Base-by-base conservation (phyloP, 2,888 invertebrate species). In the Cactoblastis cactorum region DNA sequence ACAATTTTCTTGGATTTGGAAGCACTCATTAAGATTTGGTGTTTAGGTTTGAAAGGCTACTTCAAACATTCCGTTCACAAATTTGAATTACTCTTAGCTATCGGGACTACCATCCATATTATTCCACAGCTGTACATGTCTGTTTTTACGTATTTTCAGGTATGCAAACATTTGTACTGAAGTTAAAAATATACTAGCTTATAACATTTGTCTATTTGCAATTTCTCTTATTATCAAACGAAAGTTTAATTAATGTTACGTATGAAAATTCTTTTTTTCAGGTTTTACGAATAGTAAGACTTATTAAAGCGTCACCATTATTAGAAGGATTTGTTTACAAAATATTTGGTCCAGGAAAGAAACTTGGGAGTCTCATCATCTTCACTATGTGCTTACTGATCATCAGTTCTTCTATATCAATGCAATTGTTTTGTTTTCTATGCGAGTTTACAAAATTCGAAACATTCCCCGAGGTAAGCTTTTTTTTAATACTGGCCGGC, bases 341-440 rank as follows among this genome's bases (percentile, higher is more conserved):
- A 79, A 97, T 97, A 65, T 97, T 97, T 71, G 95, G 96, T 1
- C 95, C 96, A 41, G 98, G 98, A 3, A 99, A 98, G 81, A 99
- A 99, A 80, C 91, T 99, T n/a, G 99, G 99, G 32, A 98, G 98
- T 63, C 92, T 99, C n/a, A 98, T 99, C 49, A 96, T 99, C 69
- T 99, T 99, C 82, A 99, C 99, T 39, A 98, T 99, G 96, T 99
- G 99, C 79, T 93, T 99, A 75, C 91, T 99, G 49, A 97, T 99
- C 52, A 98, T 99, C 66, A 98, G 99, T 50, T 99, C 99, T 2
- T 97, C 98, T 59, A 98, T 99, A 70, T 99, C 98, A 39, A 98
- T 99, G 95, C 99, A 99, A 77, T 88, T 99, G 32, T 99, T 99
- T 80, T 99, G 99, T 77, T 98, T 96, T 72, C 92, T 99, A 4